Percentiles rank a stretch among this genome's conserved stretches.
Conservation (phyloP, 2,113 vertebrate species). For the Phaethornis superciliosus region DNA sequence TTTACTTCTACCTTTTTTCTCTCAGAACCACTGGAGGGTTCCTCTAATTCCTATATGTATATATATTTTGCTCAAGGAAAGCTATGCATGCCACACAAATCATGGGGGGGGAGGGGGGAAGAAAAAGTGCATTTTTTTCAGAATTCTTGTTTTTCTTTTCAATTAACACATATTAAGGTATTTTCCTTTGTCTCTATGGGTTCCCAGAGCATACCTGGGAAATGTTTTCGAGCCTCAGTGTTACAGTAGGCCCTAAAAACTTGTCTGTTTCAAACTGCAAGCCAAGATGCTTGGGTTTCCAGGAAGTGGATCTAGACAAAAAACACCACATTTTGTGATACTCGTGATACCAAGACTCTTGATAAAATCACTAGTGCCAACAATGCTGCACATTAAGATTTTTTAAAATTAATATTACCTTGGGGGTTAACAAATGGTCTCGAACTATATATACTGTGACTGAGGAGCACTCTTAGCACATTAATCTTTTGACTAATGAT, state of each 20-base stretch:
- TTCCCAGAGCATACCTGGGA: neutral
- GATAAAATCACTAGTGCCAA: conserved; percentile 35
- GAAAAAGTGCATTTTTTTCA: neutral
- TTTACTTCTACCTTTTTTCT: neutral
- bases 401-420: conserved; percentile 46
- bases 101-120: too few species aligned
- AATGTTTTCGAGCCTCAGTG: neutral
- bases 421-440: neutral
- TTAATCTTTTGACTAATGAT: conserved; percentile 52
- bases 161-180: conserved; percentile 12
- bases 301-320: conserved; percentile 29
- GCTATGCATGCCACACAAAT: neutral
- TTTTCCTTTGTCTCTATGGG: neutral
- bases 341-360: neutral
- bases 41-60: neutral
- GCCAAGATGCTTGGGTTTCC: conserved; percentile 19
- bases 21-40: neutral
- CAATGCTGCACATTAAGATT: neutral
- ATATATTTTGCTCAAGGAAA: neutral
- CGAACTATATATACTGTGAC: neutral
- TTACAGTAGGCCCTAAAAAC: neutral
- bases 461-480: conserved; percentile 2
- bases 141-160: conserved; percentile 2
- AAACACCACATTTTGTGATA: conserved; percentile 38
- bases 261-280: conserved; percentile 31